Conservation (phyloP, 1,140 invertebrate species). For the Cydia strobilella region DNA sequence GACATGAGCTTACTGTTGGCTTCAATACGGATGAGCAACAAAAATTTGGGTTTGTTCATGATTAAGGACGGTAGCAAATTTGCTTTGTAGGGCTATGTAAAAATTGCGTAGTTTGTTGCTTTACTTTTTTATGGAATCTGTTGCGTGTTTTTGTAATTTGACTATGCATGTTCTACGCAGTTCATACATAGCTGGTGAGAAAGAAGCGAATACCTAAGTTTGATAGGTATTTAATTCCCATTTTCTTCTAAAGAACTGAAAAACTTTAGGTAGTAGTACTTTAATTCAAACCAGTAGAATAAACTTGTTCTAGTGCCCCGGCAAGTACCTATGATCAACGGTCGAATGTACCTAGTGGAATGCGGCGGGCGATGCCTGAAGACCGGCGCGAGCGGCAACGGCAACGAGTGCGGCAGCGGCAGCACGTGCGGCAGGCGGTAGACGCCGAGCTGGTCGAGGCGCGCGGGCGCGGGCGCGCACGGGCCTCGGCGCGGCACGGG, state of each 20-base stretch:
- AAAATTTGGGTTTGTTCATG: neutral
- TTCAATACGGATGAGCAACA: neutral
- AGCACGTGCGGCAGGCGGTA: slow-evolving; percentile 81
- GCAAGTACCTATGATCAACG: neutral
- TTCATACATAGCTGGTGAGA: slow-evolving; percentile 4
- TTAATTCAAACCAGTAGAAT: neutral
- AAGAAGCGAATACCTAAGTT: neutral
- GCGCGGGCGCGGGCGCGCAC: slow-evolving; percentile 64
- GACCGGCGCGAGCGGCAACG: slow-evolving; percentile 72
- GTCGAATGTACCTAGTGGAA: slow-evolving; percentile 81
- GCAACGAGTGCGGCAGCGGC: slow-evolving; percentile 72
- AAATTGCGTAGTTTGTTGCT: neutral
- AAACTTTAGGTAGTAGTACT: neutral
- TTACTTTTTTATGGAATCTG: too few species aligned
- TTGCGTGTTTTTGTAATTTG: too few species aligned
- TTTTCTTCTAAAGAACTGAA: neutral
- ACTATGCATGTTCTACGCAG: neutral
- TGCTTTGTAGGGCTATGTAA: neutral
- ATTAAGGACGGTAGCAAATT: slow-evolving; percentile 11
- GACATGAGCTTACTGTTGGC: neutral
- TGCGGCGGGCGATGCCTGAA: slow-evolving; percentile 72
- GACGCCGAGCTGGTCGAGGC: slow-evolving; percentile 81
- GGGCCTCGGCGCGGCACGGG: slow-evolving; percentile 72
- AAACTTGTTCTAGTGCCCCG: neutral
- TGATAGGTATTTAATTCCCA: neutral